Evolutionary conservation across 2,888 invertebrate genomes (phyloP).

Genomic region (Tinea pellionella): DNA sequence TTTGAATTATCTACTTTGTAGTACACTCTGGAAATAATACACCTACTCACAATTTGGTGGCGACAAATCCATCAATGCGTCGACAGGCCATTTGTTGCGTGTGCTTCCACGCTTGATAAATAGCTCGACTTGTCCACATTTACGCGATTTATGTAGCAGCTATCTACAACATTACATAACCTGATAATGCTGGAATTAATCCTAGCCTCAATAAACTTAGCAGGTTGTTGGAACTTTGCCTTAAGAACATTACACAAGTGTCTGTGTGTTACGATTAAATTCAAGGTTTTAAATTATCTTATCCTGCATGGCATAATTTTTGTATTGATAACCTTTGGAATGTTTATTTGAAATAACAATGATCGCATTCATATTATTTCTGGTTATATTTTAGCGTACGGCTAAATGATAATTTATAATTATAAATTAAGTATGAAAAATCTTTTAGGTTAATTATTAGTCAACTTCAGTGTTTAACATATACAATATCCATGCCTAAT

Average conservation of each 20-base stretch:
- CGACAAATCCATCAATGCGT: conserved; percentile 64
- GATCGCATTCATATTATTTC: neutral
- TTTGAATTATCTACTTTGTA: neutral
- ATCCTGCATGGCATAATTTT: conserved; percentile 8
- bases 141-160: conserved; percentile 52
- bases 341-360: conserved; percentile 1
- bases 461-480: too few species aligned
- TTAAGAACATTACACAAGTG: neutral
- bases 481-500: too few species aligned
- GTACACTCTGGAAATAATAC: conserved; percentile 2
- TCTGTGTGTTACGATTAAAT: conserved; percentile 7
- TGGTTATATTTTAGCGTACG: neutral
- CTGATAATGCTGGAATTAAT: conserved; percentile 14
- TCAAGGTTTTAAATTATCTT: conserved; percentile 8
- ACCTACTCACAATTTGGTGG: conserved; percentile 29
- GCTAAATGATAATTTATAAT: neutral
- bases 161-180: conserved; percentile 36
- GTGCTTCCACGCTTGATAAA: conserved; percentile 64
- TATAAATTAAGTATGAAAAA: neutral
- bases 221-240: conserved; percentile 13
- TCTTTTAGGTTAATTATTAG: neutral
- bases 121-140: conserved; percentile 59
- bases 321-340: conserved; percentile 5
- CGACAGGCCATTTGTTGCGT: conserved; percentile 65
- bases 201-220: conserved; percentile 12